Evolutionary conservation across 1,140 invertebrate genomes (phyloP).

Genomic region (Bombus sibiricus): DNA sequence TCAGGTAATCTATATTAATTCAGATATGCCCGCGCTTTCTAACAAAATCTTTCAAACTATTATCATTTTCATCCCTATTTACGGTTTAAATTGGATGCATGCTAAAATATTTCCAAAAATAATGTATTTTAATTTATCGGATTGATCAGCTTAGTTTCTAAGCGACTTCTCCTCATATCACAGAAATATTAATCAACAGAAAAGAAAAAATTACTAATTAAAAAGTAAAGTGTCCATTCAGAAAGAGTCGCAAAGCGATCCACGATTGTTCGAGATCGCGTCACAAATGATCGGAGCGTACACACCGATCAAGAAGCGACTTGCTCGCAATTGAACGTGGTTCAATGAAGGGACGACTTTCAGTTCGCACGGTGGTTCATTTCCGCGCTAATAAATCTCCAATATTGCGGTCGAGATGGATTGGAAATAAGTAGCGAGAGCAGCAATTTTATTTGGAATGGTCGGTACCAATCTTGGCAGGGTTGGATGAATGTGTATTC

Average conservation of each 20-base stretch:
- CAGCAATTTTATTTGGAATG: constrained; percentile 64
- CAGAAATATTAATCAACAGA: background rate
- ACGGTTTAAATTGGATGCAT: background rate
- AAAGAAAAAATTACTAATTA: background rate
- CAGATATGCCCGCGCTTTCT: background rate
- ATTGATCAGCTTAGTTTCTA: background rate
- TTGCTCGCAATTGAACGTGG: background rate
- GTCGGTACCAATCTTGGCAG: constrained; percentile 57
- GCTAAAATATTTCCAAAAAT: too few species aligned
- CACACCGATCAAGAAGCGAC: background rate
- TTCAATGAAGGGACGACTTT: constrained; percentile 42
- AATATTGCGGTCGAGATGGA: constrained; percentile 66
- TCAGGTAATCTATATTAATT: constrained; percentile 51
- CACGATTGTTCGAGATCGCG: background rate
- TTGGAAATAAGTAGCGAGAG: constrained; percentile 62
- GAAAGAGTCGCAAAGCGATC: background rate
- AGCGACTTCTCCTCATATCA: background rate
- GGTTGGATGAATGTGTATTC: constrained; percentile 73
- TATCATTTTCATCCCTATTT: background rate
- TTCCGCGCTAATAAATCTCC: constrained; percentile 64
- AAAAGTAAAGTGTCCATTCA: too few species aligned
- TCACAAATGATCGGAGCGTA: background rate
- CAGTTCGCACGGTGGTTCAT: constrained; percentile 70
- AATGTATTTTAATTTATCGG: background rate
- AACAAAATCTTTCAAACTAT: background rate